These are phyloP conservation scores for Setipinna tenuifilis DNA, from an alignment of 2,797 vertebrate genomes.

Conservation along the genomic window DNA sequence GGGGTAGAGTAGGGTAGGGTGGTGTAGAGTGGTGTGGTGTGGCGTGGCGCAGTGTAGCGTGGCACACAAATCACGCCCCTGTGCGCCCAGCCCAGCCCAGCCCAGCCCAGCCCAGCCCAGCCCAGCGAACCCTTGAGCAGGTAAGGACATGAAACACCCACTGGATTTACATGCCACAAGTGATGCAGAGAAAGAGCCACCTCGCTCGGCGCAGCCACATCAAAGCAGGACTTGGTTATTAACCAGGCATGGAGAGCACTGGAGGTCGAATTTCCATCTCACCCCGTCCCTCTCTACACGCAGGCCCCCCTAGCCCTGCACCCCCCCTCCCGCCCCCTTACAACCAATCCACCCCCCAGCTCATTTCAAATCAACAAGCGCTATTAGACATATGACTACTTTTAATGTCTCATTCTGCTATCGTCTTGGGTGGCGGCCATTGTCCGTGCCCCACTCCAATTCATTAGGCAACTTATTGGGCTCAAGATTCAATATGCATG, in stretches of 20 bases:
- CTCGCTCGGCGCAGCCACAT: slow-evolving; percentile 63
- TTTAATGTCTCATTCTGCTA: slow-evolving; percentile 47
- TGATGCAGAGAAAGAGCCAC: slow-evolving; percentile 72
- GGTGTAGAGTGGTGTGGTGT: not conserved
- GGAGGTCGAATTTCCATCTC: slow-evolving; percentile 64
- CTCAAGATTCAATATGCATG: slow-evolving; percentile 76
- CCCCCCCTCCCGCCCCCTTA: not conserved
- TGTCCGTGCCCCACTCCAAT: slow-evolving; percentile 63
- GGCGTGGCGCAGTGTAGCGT: not conserved
- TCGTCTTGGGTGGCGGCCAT: slow-evolving; percentile 58
- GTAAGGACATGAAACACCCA: slow-evolving; percentile 73
- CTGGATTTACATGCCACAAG: slow-evolving; percentile 69
- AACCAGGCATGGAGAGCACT: slow-evolving; percentile 65
- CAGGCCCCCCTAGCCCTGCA: not conserved
- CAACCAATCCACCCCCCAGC: not conserved
- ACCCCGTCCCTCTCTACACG: slow-evolving; percentile 50
- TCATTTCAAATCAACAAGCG: slow-evolving; percentile 54
- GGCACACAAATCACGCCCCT: not conserved
- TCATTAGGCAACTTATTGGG: slow-evolving; percentile 75
- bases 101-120: not conserved
- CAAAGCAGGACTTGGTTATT: slow-evolving; percentile 75
- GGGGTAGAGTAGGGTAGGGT: no score
- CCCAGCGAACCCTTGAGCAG: slow-evolving; percentile 64
- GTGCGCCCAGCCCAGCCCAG: not conserved
- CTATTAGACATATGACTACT: slow-evolving; percentile 53